Evolutionary conservation across 1,140 invertebrate genomes (phyloP).

Genomic region (Ridgeia piscesae): DNA sequence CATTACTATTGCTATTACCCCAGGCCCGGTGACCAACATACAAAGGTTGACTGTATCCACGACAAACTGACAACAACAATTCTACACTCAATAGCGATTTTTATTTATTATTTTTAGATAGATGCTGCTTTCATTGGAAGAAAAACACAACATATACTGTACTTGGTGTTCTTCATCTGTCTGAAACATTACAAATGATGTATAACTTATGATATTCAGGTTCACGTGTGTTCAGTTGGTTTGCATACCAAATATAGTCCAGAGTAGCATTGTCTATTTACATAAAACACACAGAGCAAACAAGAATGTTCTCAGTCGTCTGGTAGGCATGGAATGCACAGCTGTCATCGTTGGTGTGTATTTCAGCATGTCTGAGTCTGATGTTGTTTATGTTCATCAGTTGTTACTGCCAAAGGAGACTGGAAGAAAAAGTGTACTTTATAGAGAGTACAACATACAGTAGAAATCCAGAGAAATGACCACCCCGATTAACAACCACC

Average conservation of each 20-base stretch:
- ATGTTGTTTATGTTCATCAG: background rate
- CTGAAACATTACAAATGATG: background rate
- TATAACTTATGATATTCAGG: background rate
- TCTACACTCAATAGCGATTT: background rate
- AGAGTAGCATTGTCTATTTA: background rate
- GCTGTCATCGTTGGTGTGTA: background rate
- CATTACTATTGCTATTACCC: too few relatives aligned
- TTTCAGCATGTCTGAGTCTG: background rate
- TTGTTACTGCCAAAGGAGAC: background rate
- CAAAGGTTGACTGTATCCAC: too few relatives aligned
- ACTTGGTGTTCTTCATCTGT: background rate
- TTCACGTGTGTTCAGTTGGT: background rate
- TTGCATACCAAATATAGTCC: background rate
- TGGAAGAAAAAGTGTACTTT: background rate
- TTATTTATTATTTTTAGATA: background rate
- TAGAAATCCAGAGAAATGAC: too few relatives aligned
- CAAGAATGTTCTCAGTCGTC: background rate
- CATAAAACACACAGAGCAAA: background rate
- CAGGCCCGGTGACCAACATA: background rate
- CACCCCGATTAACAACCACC: too few relatives aligned
- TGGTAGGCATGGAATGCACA: background rate
- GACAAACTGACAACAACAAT: background rate
- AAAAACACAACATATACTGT: background rate
- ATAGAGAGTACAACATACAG: background rate
- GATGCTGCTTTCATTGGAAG: background rate